Conservation (phyloP, 1,140 invertebrate genomes). For the Tetranychus urticae region DNA sequence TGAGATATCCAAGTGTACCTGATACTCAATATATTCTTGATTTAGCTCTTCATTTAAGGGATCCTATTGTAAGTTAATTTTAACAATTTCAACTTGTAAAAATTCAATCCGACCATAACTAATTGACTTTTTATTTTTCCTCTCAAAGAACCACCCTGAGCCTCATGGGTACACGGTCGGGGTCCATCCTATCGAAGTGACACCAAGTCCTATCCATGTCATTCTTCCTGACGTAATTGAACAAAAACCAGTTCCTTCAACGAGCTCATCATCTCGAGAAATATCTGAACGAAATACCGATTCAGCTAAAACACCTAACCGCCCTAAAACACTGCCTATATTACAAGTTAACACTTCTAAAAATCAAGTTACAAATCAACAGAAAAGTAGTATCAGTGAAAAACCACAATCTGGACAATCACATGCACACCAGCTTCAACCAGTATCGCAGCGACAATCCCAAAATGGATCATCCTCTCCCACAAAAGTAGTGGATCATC, state of each 20-base stretch:
- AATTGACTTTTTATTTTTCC: background rate
- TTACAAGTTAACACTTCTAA: background rate
- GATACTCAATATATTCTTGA: conserved; percentile 37
- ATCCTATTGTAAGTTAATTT: conserved; percentile 17
- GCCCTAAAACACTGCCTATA: background rate
- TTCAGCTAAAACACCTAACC: background rate
- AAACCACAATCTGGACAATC: no score
- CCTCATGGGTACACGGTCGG: conserved; percentile 5
- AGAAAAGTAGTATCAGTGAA: no score
- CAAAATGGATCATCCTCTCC: background rate
- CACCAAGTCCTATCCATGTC: background rate
- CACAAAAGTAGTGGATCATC: background rate
- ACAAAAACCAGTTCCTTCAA: background rate
- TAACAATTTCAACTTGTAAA: background rate
- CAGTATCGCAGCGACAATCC: no score
- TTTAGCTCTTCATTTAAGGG: conserved; percentile 33
- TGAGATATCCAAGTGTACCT: conserved; percentile 36
- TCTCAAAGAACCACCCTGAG: conserved; percentile 4
- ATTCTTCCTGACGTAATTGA: background rate
- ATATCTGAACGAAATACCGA: background rate
- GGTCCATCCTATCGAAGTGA: background rate
- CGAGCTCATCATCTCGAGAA: background rate
- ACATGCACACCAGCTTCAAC: no score
- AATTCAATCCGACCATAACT: background rate
- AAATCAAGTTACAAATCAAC: no score